Evolutionary conservation across 2,797 vertebrate species (phyloP), one percentile per base, ranked within the genome.

Genomic region (Syncerus caffer): DNA sequence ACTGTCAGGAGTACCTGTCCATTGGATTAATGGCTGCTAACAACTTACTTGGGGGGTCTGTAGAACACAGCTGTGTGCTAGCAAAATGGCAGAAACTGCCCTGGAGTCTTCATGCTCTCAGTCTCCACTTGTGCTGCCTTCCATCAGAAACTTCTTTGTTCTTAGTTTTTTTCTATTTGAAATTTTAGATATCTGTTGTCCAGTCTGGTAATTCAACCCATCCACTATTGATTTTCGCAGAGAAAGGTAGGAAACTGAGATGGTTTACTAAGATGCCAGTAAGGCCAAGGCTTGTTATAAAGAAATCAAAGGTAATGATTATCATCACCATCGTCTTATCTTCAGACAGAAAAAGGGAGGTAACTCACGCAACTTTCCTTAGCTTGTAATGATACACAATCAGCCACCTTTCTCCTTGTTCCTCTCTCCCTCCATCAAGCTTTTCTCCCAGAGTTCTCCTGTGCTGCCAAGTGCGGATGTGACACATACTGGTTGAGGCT

Each of bases 111-210:
- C 17, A 8, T 21, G 64, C 79, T 74, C 85, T 55, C 9, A 19
- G 3, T 34, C 67, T 90, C 57, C 11, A 6, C 29, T 34, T 55
- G 51, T n/a, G 58, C 83, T 79, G 3, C 76, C 47, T 55, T 34
- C 16, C 2, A 2, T 2, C 7, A 84, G 76, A 47, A 92, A 25
- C 58, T 80, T 93, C 88, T 90, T 86, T 58, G 55, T 94, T 92
- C 55, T 38, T 60, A 86, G 45, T 16, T 92, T 79, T 79, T 93
- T 95, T 64, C 89, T 83, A 53, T 62, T 25, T 90, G 17, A 50
- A 95, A 57, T 57, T 93, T 92, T 89, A 95, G 96, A 89, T 83
- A 45, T 95, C 51, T 79, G 3, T 57, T 90, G 67, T 71, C 47
- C 58, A 94, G 25, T 85, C 42, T 96, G 62, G 12, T 88, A 45